phyloP scores from a whole-genome alignment of 2,888 invertebrate species.

The Dichetophora obliterata region DNA sequence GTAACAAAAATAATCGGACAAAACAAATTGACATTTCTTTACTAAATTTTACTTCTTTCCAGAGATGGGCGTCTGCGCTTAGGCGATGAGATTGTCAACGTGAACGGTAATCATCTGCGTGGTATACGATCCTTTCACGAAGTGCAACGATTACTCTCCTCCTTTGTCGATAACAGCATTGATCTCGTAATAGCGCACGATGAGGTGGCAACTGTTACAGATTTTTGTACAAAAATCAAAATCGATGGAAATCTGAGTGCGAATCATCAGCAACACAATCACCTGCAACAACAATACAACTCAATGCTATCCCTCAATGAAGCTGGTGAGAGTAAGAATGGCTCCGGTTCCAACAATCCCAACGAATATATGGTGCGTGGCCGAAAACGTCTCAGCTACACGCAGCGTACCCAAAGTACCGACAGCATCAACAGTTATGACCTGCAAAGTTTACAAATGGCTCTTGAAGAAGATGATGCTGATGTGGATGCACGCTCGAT shows the following conservation, averaged over 20 bases:
- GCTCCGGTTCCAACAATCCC: constrained; percentile 26
- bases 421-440: constrained; percentile 64
- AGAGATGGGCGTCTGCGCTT: constrained; percentile 85
- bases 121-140: constrained; percentile 79
- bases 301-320: constrained; percentile 46
- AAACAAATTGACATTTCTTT: neutral
- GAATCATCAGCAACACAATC: constrained; percentile 20
- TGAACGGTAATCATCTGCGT: constrained; percentile 85
- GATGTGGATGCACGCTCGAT: constrained; percentile 49
- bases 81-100: constrained; percentile 91
- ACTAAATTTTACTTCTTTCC: constrained; percentile 33
- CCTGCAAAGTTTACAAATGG: constrained; percentile 62
- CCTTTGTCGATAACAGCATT: constrained; percentile 69
- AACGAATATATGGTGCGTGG: constrained; percentile 50
- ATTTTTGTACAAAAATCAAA: constrained; percentile 67
- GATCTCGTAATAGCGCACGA: constrained; percentile 77
- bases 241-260: constrained; percentile 56
- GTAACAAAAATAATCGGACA: too few relatives aligned
- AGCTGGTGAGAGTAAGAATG: constrained; percentile 11
- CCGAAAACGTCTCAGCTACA: constrained; percentile 64
- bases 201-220: constrained; percentile 73
- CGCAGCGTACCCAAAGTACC: constrained; percentile 64
- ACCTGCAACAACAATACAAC: constrained; percentile 47
- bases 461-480: constrained; percentile 54
- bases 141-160: constrained; percentile 72